Conservation (phyloP, 1,140 invertebrate genomes). For the Saccostrea glomerata region DNA sequence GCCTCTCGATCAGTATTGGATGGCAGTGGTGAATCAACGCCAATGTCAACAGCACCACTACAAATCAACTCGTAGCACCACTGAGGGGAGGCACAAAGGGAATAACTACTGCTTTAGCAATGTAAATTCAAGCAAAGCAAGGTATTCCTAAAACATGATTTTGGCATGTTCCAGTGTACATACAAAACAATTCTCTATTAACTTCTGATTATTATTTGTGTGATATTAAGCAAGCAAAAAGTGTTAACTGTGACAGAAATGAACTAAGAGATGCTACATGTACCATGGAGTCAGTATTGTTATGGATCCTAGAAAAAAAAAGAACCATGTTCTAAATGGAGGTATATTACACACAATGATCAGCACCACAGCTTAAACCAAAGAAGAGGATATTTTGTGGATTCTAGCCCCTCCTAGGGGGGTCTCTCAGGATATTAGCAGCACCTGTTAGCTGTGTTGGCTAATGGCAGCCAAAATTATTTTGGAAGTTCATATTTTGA, state of each 20-base stretch:
- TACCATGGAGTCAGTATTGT: not conserved
- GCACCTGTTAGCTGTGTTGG: constrained; percentile 20
- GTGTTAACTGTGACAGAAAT: not conserved
- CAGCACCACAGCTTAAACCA: constrained; percentile 22
- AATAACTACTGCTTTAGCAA: constrained; percentile 3
- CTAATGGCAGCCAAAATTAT: constrained; percentile 32
- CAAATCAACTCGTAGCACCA: constrained; percentile 49
- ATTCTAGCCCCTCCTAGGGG: not conserved
- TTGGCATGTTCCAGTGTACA: not conserved
- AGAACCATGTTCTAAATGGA: not conserved
- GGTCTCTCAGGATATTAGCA: constrained; percentile 29
- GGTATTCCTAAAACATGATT: not conserved
- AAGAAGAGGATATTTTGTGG: constrained; percentile 13
- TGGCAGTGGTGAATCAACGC: constrained; percentile 66
- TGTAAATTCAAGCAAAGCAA: constrained; percentile 1
- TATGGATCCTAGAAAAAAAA: not conserved
- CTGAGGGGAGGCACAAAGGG: not conserved
- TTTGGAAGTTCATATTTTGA: not conserved
- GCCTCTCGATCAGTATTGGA: constrained; percentile 50
- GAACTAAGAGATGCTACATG: not conserved
- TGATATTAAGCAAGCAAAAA: not conserved
- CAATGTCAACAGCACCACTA: constrained; percentile 67
- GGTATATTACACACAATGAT: not conserved
- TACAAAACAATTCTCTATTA: not conserved
- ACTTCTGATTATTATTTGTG: constrained; percentile 7